Evolutionary conservation across 1,140 invertebrate species (phyloP).

Genomic region (Cylas formicarius): DNA sequence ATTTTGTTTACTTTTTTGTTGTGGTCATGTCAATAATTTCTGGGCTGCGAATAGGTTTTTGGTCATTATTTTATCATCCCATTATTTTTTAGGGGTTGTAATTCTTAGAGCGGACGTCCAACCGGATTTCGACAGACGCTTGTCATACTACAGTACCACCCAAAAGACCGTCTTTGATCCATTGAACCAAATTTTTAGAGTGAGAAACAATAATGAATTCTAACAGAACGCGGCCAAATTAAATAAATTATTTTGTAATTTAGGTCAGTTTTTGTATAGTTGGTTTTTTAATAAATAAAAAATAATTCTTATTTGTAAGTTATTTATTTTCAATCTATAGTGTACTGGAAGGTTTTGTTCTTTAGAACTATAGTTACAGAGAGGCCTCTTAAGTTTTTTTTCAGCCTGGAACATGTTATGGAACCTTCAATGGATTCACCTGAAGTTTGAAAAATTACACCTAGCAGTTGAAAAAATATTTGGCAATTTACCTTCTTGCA

Average conservation of each 20-base stretch:
- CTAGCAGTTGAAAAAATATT: background rate
- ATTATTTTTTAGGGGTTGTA: slow-evolving; percentile 58
- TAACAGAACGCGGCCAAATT: slow-evolving; percentile 20
- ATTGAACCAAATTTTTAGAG: slow-evolving; percentile 52
- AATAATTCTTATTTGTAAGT: slow-evolving; percentile 14
- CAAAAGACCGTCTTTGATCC: slow-evolving; percentile 55
- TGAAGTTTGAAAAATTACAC: slow-evolving; percentile 22
- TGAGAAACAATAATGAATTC: slow-evolving; percentile 40
- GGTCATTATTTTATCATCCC: too few species aligned
- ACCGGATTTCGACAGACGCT: slow-evolving; percentile 49
- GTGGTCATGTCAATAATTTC: too few species aligned
- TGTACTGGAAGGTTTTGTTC: slow-evolving; percentile 35
- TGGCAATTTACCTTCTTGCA: slow-evolving; percentile 57
- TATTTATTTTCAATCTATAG: slow-evolving; percentile 31
- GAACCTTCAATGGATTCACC: slow-evolving; percentile 33
- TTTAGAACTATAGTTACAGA: slow-evolving; percentile 32
- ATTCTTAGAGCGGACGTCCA: slow-evolving; percentile 75
- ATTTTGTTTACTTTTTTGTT: too few species aligned
- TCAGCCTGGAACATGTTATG: slow-evolving; percentile 31
- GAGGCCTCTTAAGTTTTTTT: slow-evolving; percentile 37
- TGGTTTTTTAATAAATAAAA: slow-evolving; percentile 26
- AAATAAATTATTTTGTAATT: slow-evolving; percentile 34
- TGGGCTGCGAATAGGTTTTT: too few species aligned
- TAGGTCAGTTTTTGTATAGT: slow-evolving; percentile 21
- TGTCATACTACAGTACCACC: slow-evolving; percentile 44